These are phyloP conservation scores for Xiphophorus couchianus DNA, from an alignment of 2,113 vertebrate genomes.

Conservation along the genomic window DNA sequence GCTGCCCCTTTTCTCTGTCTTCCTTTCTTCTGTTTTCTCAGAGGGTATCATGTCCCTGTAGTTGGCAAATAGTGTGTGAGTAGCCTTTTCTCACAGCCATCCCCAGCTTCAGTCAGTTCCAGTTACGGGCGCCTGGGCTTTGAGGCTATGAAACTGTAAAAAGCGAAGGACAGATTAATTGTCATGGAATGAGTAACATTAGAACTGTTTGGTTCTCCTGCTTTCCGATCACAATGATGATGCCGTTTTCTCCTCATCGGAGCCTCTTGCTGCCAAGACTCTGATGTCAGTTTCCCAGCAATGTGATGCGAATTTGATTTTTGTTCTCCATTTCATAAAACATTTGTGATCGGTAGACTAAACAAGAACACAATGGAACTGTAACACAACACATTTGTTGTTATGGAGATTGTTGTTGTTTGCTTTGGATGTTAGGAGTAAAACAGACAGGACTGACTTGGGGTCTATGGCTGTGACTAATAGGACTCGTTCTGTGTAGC, in stretches of 20 bases:
- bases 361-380: constrained; percentile 39
- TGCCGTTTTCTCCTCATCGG: constrained; percentile 61
- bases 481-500: constrained; percentile 53
- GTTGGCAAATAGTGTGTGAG: constrained; percentile 6
- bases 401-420: constrained; percentile 53
- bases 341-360: neutral
- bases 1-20: constrained; percentile 31
- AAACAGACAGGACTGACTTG: neutral
- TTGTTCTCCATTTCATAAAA: neutral
- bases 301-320: constrained; percentile 48
- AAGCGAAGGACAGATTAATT: constrained; percentile 41
- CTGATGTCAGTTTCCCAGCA: constrained; percentile 75
- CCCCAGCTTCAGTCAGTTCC: constrained; percentile 19
- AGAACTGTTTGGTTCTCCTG: constrained; percentile 57
- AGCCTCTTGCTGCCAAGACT: constrained; percentile 58
- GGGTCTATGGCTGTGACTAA: constrained; percentile 57
- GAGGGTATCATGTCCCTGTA: constrained; percentile 12
- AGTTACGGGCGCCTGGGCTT: constrained; percentile 22
- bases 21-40: neutral
- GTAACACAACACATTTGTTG: constrained; percentile 52
- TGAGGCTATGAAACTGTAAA: constrained; percentile 6
- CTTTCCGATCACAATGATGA: constrained; percentile 60
- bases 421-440: constrained; percentile 42
- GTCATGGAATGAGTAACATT: constrained; percentile 46
- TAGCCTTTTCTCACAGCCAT: constrained; percentile 11